Percentiles rank a stretch among this genome's conserved stretches.
Conservation (phyloP, 2,888 invertebrate genomes). For the Acholoe squamosa region DNA sequence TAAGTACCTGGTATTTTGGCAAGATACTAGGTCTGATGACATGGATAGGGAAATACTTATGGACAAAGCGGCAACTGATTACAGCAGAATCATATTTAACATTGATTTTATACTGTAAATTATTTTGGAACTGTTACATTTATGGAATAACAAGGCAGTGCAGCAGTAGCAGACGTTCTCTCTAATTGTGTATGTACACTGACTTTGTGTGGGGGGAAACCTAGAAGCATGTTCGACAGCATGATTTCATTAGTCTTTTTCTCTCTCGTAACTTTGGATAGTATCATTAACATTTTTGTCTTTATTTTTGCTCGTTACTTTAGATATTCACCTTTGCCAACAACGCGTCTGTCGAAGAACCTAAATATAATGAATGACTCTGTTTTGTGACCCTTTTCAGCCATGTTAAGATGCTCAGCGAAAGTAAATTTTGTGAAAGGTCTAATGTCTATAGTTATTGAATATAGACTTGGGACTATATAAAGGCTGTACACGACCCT, state of each 20-base stretch:
- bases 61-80: neutral
- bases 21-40: conserved; percentile 8
- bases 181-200: neutral
- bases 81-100: neutral
- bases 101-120: neutral
- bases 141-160: neutral
- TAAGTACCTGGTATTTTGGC: conserved; percentile 21
- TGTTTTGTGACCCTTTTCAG: no score
- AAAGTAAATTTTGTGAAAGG: no score
- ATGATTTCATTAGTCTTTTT: no score
- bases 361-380: no score
- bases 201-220: neutral
- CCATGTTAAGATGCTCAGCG: no score
- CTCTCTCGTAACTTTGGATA: no score
- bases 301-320: no score
- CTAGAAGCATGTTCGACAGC: neutral
- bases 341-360: no score
- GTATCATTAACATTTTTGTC: no score
- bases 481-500: neutral
- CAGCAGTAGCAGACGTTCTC: neutral
- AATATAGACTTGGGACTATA: no score
- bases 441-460: no score
- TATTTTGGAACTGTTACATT: neutral
- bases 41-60: neutral
- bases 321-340: no score